Evolutionary conservation across 2,113 vertebrate species (phyloP), one percentile per base, ranked within the genome.

Genomic region (Heptranchias perlo): DNA sequence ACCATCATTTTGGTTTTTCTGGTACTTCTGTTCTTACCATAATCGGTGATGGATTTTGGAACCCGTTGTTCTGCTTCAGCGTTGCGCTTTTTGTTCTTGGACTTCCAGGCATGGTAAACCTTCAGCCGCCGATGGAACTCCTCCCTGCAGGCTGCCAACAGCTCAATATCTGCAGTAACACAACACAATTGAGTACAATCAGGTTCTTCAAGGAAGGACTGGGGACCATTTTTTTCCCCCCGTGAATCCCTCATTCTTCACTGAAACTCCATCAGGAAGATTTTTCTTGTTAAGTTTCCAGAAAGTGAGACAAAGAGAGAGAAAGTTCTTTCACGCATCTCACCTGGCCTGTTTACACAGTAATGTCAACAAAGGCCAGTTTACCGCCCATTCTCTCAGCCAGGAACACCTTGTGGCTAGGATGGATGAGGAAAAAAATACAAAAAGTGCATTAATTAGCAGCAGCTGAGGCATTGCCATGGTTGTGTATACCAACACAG

Each of bases 61-160:
- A 98, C 99, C 16, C 99, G 98, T 86, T 99, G 99, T 82, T 99
- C 98, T 18, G 98, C 69, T 92, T 99, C 99, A 0, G 98, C 96
- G 96, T 99, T 99, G 96, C 99, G 98, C 96, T 99, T 99, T 98
- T 99, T 99, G 96, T 99, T 99, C 98, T 98, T 99, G 95, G 99
- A 98, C 97, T 99, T 99, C 99, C 99, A 99, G 67, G 99, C 98
- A 96, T 99, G 99, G 96, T 99, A 99, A 0, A 99, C 99, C 96
- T 99, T 99, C 96, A 99, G 98, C 54, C 99, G 98, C 95, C 99
- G 98, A 97, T 99, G 99, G 96, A 99, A 99, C 97, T 99, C 99
- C 97, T 99, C 99, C 96, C 99, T 98, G 97, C 99, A 99, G 96
- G 99, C 98, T 0, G 98, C 99, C 97, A 99, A 97, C 76, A 99